Base-by-base conservation (phyloP, 2,888 invertebrate species). In the Caenorhabditis sp. region DNA sequence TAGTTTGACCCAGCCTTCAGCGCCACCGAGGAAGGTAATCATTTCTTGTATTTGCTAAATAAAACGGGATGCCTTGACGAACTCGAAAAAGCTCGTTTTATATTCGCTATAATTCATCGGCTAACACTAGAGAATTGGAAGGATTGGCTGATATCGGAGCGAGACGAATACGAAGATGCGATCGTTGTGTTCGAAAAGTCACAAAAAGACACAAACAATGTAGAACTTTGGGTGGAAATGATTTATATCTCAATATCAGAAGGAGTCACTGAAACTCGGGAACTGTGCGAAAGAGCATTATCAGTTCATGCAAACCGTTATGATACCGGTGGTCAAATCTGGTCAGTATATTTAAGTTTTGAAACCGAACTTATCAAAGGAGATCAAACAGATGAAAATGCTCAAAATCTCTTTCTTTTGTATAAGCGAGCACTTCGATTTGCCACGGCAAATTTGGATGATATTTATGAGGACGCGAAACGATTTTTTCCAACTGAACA, bases 51-150 rank as follows among this genome's bases (percentile, higher is more conserved):
- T 14, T 51, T 70, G 43, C 53, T 73, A 3, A 31, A 61, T 19
- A 69, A 68, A 49, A 78, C 71, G 50, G 77, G 75, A 0, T 77
- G 78, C 53, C 66, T 78, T 36, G 75, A 78, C 6, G 80, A 80
- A 55, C 67, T 75, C 23, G 57, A 58, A 0, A 58, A 63, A 12
- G 53, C 62, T 24, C 62, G 78, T 3, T 58, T n/a, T n/a, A n/a
- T n/a, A n/a, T n/a, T 70, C 36, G 43, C 68, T 36, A 57, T 61
- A 12, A 57, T 67, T 23, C 43, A 62, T 26, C 62, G 60, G 62
- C 61, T 60, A 1, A 70, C 80, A 1, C 58, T 80, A 10, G 69
- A 54, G 12, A 69, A 74, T 55, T 80, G 77, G 75, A 58, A 62
- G 12, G 68, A 74, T 55, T 80, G 77, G 75, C 43, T 65, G 24